Evolutionary conservation across 2,113 vertebrate genomes (phyloP), one percentile per base, ranked within the genome.

Genomic region (Psittacula cyanocephala): DNA sequence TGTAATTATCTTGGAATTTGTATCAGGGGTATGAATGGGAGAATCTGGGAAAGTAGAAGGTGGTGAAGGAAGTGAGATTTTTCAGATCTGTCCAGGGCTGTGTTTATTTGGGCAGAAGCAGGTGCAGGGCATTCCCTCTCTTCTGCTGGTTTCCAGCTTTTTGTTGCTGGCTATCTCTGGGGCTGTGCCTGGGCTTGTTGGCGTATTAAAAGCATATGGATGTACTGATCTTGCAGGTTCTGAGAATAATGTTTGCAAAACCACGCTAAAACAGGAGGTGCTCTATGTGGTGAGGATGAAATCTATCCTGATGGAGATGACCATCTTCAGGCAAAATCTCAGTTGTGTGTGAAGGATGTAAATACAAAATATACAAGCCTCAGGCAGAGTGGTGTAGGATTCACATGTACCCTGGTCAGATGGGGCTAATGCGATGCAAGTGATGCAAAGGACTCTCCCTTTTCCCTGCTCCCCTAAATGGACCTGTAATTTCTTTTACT

Each of bases 401-500:
- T 74, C 23, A 1, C 12, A 1, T 23, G 7, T 52, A 11, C 31
- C 6, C 12, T 25, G 14, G 23, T 74, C 57, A 65, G 15, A 24
- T 19, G 39, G 64, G 79, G 31, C 46, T 90, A 6, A 46, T 55
- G 46, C 50, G 81, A 2, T 69, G 37, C 41, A 53, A 57, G 29
- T 31, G 70, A 35, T 76, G 52, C 62, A 72, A 28, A 72, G 41
- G 33, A 33, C 22, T 57, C 29, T 77, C 19, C 19, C 17, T 71
- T 87, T 43, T 46, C 55, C n/a, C 53, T 83, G 71, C 37, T 90
- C 60, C 71, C 64, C 78, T 95, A 69, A 85, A 70, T 46, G 71
- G 52, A 69, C 35, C 59, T 88, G 53, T 85, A 57, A 89, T 79
- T 96, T 93, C 28, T 63, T 91, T 89, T 80, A 62, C 75, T 86